Percentiles rank a stretch among this genome's conserved stretches.
Conservation (phyloP, 2,797 vertebrate genomes). For the Picus viridis region DNA sequence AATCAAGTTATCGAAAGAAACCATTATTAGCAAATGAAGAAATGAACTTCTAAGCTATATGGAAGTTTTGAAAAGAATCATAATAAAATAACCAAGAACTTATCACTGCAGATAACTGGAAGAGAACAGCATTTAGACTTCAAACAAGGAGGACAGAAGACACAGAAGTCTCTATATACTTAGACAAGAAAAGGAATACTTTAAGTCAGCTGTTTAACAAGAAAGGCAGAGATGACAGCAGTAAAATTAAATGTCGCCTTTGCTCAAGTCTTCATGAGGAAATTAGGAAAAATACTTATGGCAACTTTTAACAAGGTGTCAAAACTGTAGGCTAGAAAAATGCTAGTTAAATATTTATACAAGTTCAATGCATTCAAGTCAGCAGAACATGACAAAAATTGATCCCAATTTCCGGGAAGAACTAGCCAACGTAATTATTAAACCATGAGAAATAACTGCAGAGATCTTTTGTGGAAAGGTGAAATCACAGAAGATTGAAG, state of each 20-base stretch:
- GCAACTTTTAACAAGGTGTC: neutral
- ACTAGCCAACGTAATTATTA: conserved; percentile 7
- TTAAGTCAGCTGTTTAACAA: neutral
- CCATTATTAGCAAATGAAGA: neutral
- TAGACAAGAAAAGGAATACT: neutral
- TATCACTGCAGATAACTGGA: neutral
- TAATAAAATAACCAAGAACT: neutral
- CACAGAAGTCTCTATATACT: neutral
- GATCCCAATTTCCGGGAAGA: conserved; percentile 15
- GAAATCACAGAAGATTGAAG: neutral
- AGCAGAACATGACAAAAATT: conserved; percentile 10
- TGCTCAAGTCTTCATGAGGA: neutral
- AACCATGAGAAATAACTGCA: conserved; percentile 8
- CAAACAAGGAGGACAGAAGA: neutral
- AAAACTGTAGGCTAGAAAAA: neutral
- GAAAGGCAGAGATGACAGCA: neutral
- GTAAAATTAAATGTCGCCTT: neutral
- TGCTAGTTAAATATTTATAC: conserved; percentile 25
- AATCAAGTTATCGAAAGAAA: neutral
- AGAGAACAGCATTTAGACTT: neutral
- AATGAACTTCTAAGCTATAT: neutral
- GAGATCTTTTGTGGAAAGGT: neutral
- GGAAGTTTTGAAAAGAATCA: neutral
- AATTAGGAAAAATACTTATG: neutral
- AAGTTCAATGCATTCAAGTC: neutral